Evolutionary conservation across 2,888 invertebrate species (phyloP), one percentile per base, ranked within the genome.

Genomic region (Perizoma flavofasciatum): DNA sequence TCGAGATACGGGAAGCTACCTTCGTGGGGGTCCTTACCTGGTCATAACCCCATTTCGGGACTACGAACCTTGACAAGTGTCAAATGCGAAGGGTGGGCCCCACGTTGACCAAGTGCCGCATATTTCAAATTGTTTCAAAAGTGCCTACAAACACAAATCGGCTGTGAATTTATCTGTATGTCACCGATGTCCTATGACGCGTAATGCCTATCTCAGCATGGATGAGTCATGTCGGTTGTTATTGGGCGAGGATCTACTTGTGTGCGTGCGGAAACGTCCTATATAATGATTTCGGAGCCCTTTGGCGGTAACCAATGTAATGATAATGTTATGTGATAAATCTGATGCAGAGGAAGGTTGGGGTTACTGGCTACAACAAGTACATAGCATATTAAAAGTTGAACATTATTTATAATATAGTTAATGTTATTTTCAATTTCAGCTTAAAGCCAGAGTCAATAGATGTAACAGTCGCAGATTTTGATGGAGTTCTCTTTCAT

Each of bases 401-500:
- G 22, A 2, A 2, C 1, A 22, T 22, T 22, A 22, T 22, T n/a
- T n/a, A n/a, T 22, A 22, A 22, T 45, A 40, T 9, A 32, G 33
- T 34, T 8, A 47, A 39, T 43, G 8, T 5, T 8, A 4, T 45
- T 39, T 71, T 70, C 62, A 40, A 72, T 95, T 96, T 68, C 92
- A 98, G 98, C 72, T 95, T 96, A 86, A 99, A 99, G 94, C 96
- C 97, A 70, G 99, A 99, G 88, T 96, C 97, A 75, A 98, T 98
- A 85, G 98, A 99, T 93, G 96, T 99, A 78, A 95, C 94, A 72
- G 95, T 98, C 85, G 97, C 98, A 75, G 99, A 99, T 93, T 99
- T 99, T 93, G 99, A 99, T 94, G 99, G 99, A 77, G 99, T 98
- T 67, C 93, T 99, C 73, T 99, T 98, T 94, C 99, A 98, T 92